Evolutionary conservation across 2,113 vertebrate species (phyloP), one percentile per base, ranked within the genome.

Genomic region (Bos javanicus): DNA sequence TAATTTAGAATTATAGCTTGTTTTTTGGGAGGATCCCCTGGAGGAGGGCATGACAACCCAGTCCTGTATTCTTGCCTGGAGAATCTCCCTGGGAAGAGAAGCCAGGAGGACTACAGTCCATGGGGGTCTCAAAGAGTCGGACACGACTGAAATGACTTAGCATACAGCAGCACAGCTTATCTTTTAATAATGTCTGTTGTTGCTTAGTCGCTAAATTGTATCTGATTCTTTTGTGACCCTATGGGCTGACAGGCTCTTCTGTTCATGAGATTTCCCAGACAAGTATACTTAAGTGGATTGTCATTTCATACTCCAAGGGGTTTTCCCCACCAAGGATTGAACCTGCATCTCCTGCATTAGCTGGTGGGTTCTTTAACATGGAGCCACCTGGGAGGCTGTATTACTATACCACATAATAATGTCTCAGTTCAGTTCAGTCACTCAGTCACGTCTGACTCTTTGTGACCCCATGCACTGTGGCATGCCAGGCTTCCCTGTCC

Each of bases 1-100:
- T 11, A 64, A 39, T 80, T 94, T 86, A 81, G 48, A 90, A 57
- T 89, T 67, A 67, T n/a, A 4, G 28, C 30, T 87, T 90, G n/a
- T 12, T 57, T 83, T 86, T 67, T n/a, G 33, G 16, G 16, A 67
- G 19, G 62, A 67, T 67, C 33, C 62, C 62, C 33, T 19, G 16
- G 4, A 67, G 33, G 64, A 67, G 33, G 64, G 16, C 64, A n/a
- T 67, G 64, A 33, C 33, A 67, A 67, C 64, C 33, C 64, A n/a
- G 16, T 67, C 16, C 64, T n/a, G 33, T 19, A n/a, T 67, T 67
- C 4, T 67, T 67, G 33, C 64, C 8, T n/a, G 62, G 33, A n/a
- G 16, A 67, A 67, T 19, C 16, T 1, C 16, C 33, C 33, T 67
- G 7, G 33, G 62, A 67, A 67, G 33, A 19, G 62, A 33, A 67